Evolutionary conservation across 2,888 invertebrate species (phyloP), one percentile per base, ranked within the genome.

Genomic region (Scaeva pyrastri): DNA sequence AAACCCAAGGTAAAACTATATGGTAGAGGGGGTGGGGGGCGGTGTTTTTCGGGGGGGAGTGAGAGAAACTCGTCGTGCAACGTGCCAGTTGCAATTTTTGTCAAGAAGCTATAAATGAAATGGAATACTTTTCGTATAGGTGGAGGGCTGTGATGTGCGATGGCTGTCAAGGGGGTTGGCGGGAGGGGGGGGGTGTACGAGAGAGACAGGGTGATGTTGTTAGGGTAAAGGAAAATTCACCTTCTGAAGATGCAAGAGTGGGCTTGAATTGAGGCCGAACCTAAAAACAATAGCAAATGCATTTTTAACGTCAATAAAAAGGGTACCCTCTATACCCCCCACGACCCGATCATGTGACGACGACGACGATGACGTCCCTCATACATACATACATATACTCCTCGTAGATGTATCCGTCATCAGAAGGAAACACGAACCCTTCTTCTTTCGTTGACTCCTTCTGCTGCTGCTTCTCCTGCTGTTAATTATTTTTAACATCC

Each of bases 71-170:
- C 48, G 45, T 55, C 48, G 66, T 80, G 68, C 50, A 68, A 31
- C 50, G 36, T 86, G 85, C 73, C 81, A 73, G 81, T 81, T 81
- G 71, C 70, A 78, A 86, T 86, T 86, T 82, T 78, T 82, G 82
- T 86, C 86, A 86, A 86, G 86, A 77, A 82, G 75, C 81, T 82
- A 62, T 86, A 86, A 86, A 74, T 86, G 73, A 78, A 86, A 86
- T 78, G 82, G 82, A 86, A 86, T 74, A 58, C 36, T 58, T 66
- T 66, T n/a, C 12, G 21, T 56, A 14, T 43, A 41, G 19, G 45
- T 72, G 58, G 58, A 31, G 66, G 21, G 21, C 26, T n/a, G 3
- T 21, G 11, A 5, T 50, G 21, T 16, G n/a, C n/a, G 19, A 21
- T 52, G 52, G 8, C 14, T 52, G 52, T 2, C 14, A 23, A 16